Conservation (phyloP, 2,888 invertebrate species). For the Lasioglossum pauxillum region DNA sequence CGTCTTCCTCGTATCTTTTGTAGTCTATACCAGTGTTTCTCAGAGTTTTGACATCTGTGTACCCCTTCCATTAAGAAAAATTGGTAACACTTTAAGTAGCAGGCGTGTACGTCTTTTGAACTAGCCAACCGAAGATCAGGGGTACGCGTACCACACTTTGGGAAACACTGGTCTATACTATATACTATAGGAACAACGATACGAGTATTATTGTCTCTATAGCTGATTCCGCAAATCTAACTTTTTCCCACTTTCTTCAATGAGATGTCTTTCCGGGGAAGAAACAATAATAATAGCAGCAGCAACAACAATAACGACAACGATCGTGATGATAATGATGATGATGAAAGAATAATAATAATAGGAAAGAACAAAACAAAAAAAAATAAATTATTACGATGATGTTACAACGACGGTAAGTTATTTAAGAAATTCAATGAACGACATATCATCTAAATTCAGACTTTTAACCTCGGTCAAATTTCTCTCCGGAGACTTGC, state of each 20-base stretch:
- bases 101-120: too few relatives aligned
- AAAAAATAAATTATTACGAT: neutral
- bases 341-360: neutral
- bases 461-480: slow-evolving; percentile 71
- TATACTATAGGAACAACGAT: neutral
- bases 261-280: neutral
- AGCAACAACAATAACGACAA: neutral
- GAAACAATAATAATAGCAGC: neutral
- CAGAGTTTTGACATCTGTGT: too few relatives aligned
- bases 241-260: neutral
- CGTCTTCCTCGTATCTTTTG: neutral
- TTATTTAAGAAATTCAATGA: slow-evolving; percentile 75
- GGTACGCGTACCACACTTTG: too few relatives aligned
- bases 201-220: slow-evolving; percentile 31
- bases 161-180: too few relatives aligned
- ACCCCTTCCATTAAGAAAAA: too few relatives aligned
- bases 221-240: neutral
- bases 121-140: too few relatives aligned
- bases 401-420: neutral
- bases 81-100: too few relatives aligned
- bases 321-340: neutral
- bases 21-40: too few relatives aligned
- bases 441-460: slow-evolving; percentile 77
- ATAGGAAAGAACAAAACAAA: neutral
- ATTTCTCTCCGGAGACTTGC: slow-evolving; percentile 68